Evolutionary conservation across 2,797 vertebrate species (phyloP).

Genomic region (Loris lydekkerianus): DNA sequence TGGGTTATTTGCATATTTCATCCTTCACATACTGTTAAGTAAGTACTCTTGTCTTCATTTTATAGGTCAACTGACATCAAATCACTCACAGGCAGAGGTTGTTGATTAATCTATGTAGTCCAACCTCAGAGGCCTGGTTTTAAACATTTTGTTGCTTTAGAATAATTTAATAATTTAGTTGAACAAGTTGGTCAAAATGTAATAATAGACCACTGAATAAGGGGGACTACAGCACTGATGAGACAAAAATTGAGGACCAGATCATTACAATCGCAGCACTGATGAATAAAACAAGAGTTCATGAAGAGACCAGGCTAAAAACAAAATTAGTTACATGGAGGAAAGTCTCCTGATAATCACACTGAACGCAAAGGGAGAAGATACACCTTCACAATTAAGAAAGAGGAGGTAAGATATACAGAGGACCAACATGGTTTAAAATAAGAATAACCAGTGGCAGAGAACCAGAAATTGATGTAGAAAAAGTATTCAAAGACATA

Average conservation of each 20-base stretch:
- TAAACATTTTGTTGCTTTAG: not conserved
- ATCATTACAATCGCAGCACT: not conserved
- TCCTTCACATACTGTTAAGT: not conserved
- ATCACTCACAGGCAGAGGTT: not conserved
- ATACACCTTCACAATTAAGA: not conserved
- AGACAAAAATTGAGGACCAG: not conserved
- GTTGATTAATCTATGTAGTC: not conserved
- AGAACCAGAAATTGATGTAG: not conserved
- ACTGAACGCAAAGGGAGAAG: not conserved
- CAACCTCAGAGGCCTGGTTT: not conserved
- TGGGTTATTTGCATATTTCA: not conserved
- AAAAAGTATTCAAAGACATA: not conserved
- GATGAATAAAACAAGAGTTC: not conserved
- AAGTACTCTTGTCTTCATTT: not conserved
- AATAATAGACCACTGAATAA: not conserved
- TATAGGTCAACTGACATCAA: not conserved
- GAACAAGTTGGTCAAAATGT: not conserved
- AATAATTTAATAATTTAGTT: not conserved
- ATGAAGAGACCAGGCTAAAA: not conserved
- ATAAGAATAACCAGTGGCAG: not conserved
- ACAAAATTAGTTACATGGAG: not conserved
- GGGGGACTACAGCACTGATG: not conserved
- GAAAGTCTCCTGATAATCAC: not conserved
- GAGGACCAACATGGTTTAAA: not conserved
- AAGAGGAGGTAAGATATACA: not conserved